A percentile compares a stretch with the other conserved stretches of the same genome.
Evolutionary conservation across 2,113 vertebrate genomes (phyloP).

Genomic region (Hemiscyllium ocellatum): DNA sequence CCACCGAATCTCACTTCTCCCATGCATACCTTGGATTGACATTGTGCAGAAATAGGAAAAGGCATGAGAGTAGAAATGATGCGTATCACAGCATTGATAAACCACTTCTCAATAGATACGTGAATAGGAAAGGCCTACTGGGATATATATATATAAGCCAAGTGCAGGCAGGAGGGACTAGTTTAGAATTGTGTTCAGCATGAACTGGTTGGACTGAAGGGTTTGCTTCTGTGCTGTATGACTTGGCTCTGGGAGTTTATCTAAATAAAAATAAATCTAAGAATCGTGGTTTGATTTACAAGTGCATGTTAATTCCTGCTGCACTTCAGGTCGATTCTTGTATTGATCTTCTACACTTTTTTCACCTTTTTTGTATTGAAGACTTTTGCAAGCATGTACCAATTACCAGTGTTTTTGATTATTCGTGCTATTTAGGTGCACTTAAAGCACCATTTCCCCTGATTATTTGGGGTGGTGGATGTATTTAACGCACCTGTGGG

Average conservation of each 20-base stretch:
- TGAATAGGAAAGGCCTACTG: too few species aligned
- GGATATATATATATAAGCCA: too few species aligned
- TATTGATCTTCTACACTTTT: background rate
- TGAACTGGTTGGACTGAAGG: too few species aligned
- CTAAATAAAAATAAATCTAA: background rate
- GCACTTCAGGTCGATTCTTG: background rate
- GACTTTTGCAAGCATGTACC: background rate
- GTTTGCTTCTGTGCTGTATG: background rate
- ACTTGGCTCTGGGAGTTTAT: background rate
- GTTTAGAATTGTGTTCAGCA: too few species aligned
- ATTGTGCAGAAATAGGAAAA: too few species aligned
- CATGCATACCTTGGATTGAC: too few species aligned
- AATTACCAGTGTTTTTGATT: background rate
- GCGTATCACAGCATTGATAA: too few species aligned
- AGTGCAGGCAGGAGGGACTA: too few species aligned
- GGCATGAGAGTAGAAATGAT: too few species aligned
- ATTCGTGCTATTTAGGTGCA: background rate
- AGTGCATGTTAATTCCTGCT: background rate
- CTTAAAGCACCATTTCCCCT: background rate
- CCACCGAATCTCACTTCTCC: too few species aligned
- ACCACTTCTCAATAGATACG: too few species aligned
- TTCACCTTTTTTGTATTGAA: background rate
- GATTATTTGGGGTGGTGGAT: background rate
- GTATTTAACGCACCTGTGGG: background rate
- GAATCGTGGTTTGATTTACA: background rate